Base-by-base conservation (phyloP, 2,113 vertebrate genomes). In the Tetraodon nigroviridis region DNA sequence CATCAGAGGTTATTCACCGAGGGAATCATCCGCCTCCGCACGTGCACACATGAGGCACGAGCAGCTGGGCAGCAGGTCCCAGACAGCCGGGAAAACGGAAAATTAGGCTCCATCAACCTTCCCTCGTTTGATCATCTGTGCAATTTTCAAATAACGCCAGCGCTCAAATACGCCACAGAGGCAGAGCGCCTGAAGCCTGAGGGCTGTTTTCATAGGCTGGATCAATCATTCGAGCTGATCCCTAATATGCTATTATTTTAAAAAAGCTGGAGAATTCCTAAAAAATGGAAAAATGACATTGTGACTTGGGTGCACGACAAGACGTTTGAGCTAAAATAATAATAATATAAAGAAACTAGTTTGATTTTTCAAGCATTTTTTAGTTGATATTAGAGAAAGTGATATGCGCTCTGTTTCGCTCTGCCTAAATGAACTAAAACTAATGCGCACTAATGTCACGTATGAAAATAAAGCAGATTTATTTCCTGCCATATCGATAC, bases 81-180 rank as follows among this genome's bases (percentile, higher is more conserved):
- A 78, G 64, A 58, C 47, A 51, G 51, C 55, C 73, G 73, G 67
- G 61, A 75, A 77, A 71, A 49, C 37, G 51, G 46, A 22, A 42
- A 72, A 73, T 55, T 45, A 64, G 69, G 65, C 57, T 52, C 80
- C 77, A 70, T 71, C 80, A 71, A 84, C 69, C 79, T 55, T 61
- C 50, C 75, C 76, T 78, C 75, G 69, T 79, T 79, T 65, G 64
- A 70, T 76, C 75, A 73, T 80, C 72, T 76, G 78, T 75, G 71
- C 70, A 65, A 57, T 71, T 77, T 83, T 84, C 80, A 83, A 80
- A 82, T 81, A 71, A 75, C 44, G 51, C 80, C 78, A 85, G 73
- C 74, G 64, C 51, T 76, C 64, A 63, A 44, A 59, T 4, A n/a
- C 53, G 56, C 32, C n/a, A 45, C 51, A 20, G 20, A 54, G 46